Percentiles rank a stretch among this genome's conserved stretches.
Conservation (phyloP, 1,140 invertebrate genomes). For the Lepidostoma basale region DNA sequence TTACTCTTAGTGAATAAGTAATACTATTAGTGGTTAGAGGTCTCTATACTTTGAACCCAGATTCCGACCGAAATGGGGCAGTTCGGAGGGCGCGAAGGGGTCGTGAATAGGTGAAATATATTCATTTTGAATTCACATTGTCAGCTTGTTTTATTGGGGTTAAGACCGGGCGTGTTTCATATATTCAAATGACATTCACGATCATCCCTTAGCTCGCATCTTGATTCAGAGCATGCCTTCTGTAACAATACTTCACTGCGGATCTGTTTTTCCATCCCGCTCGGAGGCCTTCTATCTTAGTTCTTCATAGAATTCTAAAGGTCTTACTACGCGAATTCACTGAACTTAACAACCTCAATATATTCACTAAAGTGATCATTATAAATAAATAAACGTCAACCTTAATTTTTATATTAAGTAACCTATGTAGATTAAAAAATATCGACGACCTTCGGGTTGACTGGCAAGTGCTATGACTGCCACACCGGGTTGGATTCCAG, state of each 20-base stretch:
- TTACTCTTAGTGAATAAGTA: too few species aligned
- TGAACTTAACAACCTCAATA: too few species aligned
- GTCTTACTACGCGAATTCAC: too few species aligned
- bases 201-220: not conserved
- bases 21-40: too few species aligned
- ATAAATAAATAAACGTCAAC: too few species aligned
- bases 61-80: not conserved
- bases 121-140: conserved; percentile 30
- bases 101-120: conserved; percentile 21
- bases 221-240: conserved; percentile 5
- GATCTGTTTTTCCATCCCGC: not conserved
- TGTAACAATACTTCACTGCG: conserved; percentile 8
- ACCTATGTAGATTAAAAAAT: too few species aligned
- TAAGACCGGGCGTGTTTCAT: conserved; percentile 23
- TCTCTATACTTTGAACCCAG: not conserved
- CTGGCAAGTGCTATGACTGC: too few species aligned
- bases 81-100: not conserved
- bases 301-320: too few species aligned
- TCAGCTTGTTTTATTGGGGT: conserved; percentile 29
- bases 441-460: too few species aligned
- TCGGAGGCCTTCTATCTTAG: not conserved
- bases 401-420: too few species aligned
- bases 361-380: too few species aligned
- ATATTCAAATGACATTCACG: conserved; percentile 25
- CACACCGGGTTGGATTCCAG: too few species aligned